A percentile compares a stretch with the other conserved stretches of the same genome.
These are phyloP conservation scores for Teleopsis dalmanni DNA, from an alignment of 1,140 invertebrate genomes.

Conservation along the genomic window DNA sequence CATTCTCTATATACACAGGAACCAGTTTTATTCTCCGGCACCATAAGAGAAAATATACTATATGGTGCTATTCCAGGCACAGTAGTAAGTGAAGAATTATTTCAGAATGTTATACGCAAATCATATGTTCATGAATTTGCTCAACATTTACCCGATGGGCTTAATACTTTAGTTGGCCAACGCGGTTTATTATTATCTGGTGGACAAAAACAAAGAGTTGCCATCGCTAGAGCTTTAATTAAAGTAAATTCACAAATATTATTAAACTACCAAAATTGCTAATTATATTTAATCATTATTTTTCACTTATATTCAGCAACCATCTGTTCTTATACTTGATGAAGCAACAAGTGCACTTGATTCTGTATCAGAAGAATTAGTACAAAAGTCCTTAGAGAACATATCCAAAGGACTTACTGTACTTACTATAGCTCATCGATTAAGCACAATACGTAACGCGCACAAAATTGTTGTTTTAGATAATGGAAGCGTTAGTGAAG, in stretches of 20 bases:
- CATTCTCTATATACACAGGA: slow-evolving; percentile 45
- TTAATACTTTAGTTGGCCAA: slow-evolving; percentile 74
- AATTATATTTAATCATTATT: slow-evolving; percentile 1
- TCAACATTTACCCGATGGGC: slow-evolving; percentile 59
- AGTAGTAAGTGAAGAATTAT: slow-evolving; percentile 48
- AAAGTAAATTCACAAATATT: slow-evolving; percentile 50
- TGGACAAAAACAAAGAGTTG: slow-evolving; percentile 80
- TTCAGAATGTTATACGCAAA: slow-evolving; percentile 55
- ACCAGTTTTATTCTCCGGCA: slow-evolving; percentile 73
- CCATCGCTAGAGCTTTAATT: slow-evolving; percentile 83
- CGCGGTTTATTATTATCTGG: slow-evolving; percentile 74
- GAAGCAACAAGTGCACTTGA: slow-evolving; percentile 90
- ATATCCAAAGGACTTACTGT: slow-evolving; percentile 80
- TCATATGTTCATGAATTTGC: slow-evolving; percentile 82
- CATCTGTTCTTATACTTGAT: slow-evolving; percentile 74
- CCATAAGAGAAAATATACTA: slow-evolving; percentile 76
- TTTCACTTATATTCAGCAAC: slow-evolving; percentile 54
- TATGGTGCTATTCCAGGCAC: slow-evolving; percentile 60
- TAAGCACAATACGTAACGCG: slow-evolving; percentile 88
- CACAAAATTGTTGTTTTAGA: slow-evolving; percentile 85
- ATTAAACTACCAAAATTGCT: background rate
- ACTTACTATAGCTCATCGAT: slow-evolving; percentile 83
- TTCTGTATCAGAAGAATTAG: slow-evolving; percentile 79
- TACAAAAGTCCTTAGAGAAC: slow-evolving; percentile 78
- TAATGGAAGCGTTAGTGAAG: slow-evolving; percentile 72